These are phyloP conservation scores for Ischnus inquisitorius DNA, from an alignment of 2,888 invertebrate species.

Conservation along the genomic window DNA sequence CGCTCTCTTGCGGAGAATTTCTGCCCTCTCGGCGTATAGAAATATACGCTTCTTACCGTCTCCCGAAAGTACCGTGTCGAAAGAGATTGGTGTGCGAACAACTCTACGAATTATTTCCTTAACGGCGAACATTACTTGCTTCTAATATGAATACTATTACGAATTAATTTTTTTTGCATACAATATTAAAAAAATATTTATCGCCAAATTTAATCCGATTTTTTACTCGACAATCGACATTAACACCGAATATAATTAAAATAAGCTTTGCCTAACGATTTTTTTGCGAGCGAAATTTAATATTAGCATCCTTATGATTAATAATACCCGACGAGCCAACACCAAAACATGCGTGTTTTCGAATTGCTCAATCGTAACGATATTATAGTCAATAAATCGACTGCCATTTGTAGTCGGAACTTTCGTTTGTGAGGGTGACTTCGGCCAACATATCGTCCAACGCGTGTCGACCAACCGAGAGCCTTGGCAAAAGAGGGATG, in stretches of 20 bases:
- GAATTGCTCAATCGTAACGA: not conserved
- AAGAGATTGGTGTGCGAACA: constrained; percentile 59
- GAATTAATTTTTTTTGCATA: no score
- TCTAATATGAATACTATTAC: constrained; percentile 14
- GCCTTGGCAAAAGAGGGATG: constrained; percentile 48
- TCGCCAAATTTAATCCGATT: no score
- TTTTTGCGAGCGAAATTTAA: not conserved
- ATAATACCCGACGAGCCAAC: not conserved
- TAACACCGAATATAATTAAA: no score
- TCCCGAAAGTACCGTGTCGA: constrained; percentile 70
- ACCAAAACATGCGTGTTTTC: no score
- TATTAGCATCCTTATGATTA: not conserved
- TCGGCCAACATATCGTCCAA: constrained; percentile 22
- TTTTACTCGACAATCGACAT: no score
- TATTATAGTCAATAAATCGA: constrained; percentile 38
- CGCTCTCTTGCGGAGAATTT: constrained; percentile 38
- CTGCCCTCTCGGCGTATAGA: constrained; percentile 15
- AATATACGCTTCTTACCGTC: constrained; percentile 5
- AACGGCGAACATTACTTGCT: constrained; percentile 14
- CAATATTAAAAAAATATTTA: no score
- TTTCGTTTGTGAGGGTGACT: constrained; percentile 73
- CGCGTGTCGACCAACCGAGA: constrained; percentile 46
- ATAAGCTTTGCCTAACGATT: not conserved
- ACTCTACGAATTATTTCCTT: constrained; percentile 32
- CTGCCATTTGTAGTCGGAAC: constrained; percentile 58